Percentiles rank a stretch among this genome's conserved stretches.
Conservation (phyloP, 2,113 vertebrate species). For the Ivindomyrus marchei region DNA sequence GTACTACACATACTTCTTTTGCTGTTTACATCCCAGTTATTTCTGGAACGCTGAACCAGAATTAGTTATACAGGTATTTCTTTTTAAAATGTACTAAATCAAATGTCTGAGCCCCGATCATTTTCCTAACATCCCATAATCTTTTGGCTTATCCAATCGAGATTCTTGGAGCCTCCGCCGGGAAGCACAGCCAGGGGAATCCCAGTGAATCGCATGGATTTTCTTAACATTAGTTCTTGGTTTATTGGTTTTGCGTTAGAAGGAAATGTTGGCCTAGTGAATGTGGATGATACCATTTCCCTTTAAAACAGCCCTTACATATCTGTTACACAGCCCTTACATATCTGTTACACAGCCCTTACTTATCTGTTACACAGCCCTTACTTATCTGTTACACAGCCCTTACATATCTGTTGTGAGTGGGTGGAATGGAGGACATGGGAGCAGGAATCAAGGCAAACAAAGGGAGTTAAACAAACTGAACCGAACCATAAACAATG, state of each 20-base stretch:
- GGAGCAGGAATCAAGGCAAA: no score
- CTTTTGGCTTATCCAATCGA: neutral
- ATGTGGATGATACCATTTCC: neutral
- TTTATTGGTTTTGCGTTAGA: neutral
- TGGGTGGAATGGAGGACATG: no score
- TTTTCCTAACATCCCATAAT: neutral
- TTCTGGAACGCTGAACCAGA: neutral
- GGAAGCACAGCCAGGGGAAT: neutral
- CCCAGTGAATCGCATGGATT: neutral
- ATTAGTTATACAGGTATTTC: neutral
- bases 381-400: no score
- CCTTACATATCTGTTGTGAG: neutral
- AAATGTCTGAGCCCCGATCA: neutral
- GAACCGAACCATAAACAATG: no score
- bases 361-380: no score
- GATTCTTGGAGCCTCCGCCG: neutral
- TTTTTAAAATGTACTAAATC: neutral
- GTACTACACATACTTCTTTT: neutral
- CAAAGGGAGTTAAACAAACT: no score
- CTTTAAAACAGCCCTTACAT: no score
- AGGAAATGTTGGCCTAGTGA: neutral
- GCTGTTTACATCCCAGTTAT: neutral
- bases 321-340: no score
- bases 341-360: no score
- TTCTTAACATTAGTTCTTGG: neutral